phyloP scores from a whole-genome alignment of 1,140 invertebrate species.

The Drosophila pseudoananassae region DNA sequence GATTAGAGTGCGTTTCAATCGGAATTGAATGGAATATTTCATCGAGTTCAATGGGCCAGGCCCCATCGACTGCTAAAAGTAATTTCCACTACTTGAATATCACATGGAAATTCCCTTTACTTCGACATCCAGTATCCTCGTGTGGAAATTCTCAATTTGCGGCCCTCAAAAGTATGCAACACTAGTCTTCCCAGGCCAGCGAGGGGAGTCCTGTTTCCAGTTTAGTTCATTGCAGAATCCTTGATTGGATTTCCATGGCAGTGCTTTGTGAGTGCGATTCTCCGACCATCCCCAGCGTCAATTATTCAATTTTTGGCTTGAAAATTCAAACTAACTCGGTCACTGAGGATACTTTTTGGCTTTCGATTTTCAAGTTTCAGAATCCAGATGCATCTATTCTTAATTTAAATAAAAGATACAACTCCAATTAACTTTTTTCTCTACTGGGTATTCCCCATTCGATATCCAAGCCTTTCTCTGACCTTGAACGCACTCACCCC shows the following conservation, averaged over 20 bases:
- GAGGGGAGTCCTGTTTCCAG: slow-evolving; percentile 10
- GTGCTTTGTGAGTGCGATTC: slow-evolving; percentile 1
- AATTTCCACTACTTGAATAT: slow-evolving; percentile 11
- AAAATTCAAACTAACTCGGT: not conserved
- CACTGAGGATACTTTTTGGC: no score
- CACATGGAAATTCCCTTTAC: slow-evolving; percentile 6
- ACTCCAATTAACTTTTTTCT: no score
- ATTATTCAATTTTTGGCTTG: slow-evolving; percentile 29
- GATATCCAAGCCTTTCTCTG: slow-evolving; percentile 9
- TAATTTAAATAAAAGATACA: no score
- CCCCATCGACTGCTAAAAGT: slow-evolving; percentile 18
- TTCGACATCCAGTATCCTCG: slow-evolving; percentile 1
- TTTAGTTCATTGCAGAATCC: slow-evolving; percentile 20
- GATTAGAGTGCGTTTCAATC: slow-evolving; percentile 5
- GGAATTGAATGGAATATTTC: slow-evolving; percentile 22
- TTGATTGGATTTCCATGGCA: slow-evolving; percentile 38
- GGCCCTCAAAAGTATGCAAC: slow-evolving; percentile 36
- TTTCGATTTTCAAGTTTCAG: no score
- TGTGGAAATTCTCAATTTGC: not conserved
- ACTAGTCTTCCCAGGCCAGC: not conserved
- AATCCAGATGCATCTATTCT: no score
- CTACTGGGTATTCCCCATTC: slow-evolving; percentile 1
- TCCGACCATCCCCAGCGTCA: slow-evolving; percentile 11
- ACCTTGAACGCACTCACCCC: slow-evolving; percentile 41
- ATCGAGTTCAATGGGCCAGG: slow-evolving; percentile 16